Conservation (phyloP, 2,113 vertebrate species). For the Pavo muticus region DNA sequence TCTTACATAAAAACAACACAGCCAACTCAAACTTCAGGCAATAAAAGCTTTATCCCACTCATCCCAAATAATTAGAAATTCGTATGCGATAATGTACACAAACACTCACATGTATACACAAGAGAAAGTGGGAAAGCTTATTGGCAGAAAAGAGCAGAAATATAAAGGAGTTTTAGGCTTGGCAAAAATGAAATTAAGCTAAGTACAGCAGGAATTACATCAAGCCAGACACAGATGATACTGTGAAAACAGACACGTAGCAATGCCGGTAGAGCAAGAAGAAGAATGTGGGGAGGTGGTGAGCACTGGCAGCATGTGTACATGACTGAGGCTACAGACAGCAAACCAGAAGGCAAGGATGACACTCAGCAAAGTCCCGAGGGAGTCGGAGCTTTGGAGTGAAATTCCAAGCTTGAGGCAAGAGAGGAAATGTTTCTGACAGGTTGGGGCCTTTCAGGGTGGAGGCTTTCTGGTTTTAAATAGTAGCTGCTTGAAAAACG, state of each 20-base stretch:
- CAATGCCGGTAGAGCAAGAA: background rate
- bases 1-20: background rate
- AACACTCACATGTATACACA: background rate
- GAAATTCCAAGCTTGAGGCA: constrained; percentile 58
- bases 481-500: constrained; percentile 27
- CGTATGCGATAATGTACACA: background rate
- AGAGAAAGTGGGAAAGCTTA: background rate
- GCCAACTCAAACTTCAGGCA: background rate
- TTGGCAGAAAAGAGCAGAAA: constrained; percentile 21
- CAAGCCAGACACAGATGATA: background rate
- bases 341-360: background rate
- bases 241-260: background rate
- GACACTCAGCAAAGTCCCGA: background rate
- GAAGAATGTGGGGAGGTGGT: background rate
- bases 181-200: background rate
- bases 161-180: background rate
- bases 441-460: constrained; percentile 54
- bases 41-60: background rate
- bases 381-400: constrained; percentile 22
- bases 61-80: constrained; percentile 19
- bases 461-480: constrained; percentile 55
- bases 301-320: background rate
- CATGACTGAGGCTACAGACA: background rate
- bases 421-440: constrained; percentile 62
- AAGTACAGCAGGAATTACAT: background rate